Base-by-base conservation (phyloP, 2,797 vertebrate genomes). In the Balearica regulorum region DNA sequence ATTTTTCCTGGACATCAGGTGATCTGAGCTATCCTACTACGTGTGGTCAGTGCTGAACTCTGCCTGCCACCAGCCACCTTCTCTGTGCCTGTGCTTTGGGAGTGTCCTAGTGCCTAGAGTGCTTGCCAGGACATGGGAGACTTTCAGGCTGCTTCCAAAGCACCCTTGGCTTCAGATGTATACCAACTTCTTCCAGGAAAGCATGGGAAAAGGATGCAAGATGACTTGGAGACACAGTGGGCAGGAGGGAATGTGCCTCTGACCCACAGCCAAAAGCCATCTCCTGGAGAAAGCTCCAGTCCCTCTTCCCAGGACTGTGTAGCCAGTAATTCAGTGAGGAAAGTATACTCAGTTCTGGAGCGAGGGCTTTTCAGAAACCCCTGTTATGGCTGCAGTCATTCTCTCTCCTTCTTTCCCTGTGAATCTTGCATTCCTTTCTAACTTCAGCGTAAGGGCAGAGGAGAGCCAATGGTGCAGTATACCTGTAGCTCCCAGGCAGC, bases 331-430 rank as follows among this genome's bases (percentile, higher is more conserved):
- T 81, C 37, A 51, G 69, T 10, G 61, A 91, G 49, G 49, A 85
- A 87, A 73, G n/a, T 29, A 8, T 37, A 5, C 60, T 72, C 49
- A 19, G 19, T 41, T 78, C 46, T 83, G 76, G 76, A 87, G 73
- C 54, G 55, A 89, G 72, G 69, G 49, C 82, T 92, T 77, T 71
- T 39, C 39, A 55, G 60, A 89, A 79, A 64, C 84, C 53, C 21
- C 80, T 70, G 31, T 87, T 78, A 16, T 16, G 68, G 82, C 82
- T 96, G 84, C 79, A 90, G 86, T 83, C 70, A 41, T 92, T 89
- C 54, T 92, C 76, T 94, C 73, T 96, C 57, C 91, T 93, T 37
- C 94, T 94, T 91, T 88, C 65, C 65, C 76, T 97, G 70, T 13
- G 13, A 78, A 21, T 65, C 79, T 85, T 81, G 62, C 41, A 24